phyloP scores from a whole-genome alignment of 2,888 invertebrate genomes.

The Cataglyphis altisquamis region DNA sequence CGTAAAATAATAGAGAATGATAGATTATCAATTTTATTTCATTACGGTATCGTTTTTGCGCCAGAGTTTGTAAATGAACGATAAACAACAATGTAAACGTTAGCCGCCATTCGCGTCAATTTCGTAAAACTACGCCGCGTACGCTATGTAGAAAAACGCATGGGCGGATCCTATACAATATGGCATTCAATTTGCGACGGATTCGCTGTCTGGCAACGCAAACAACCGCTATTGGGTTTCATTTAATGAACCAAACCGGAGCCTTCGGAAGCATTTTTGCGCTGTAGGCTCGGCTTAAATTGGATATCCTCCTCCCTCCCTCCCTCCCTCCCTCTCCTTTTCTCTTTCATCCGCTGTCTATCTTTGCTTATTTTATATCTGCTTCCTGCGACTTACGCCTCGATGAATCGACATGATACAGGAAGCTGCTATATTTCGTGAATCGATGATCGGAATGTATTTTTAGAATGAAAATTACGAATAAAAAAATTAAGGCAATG shows the following conservation, averaged over 20 bases:
- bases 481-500: background rate
- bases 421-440: slow-evolving; percentile 27
- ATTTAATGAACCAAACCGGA: slow-evolving; percentile 82
- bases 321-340: slow-evolving; percentile 10
- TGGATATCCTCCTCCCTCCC: slow-evolving; percentile 72
- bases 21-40: slow-evolving; percentile 20
- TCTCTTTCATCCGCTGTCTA: slow-evolving; percentile 42
- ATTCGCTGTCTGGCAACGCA: slow-evolving; percentile 82
- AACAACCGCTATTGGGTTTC: slow-evolving; percentile 84
- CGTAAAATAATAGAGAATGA: background rate
- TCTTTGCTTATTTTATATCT: slow-evolving; percentile 71
- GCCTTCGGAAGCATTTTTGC: slow-evolving; percentile 82
- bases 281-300: slow-evolving; percentile 82
- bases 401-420: slow-evolving; percentile 57
- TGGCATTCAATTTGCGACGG: slow-evolving; percentile 82
- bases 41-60: slow-evolving; percentile 20
- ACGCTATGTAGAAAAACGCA: slow-evolving; percentile 53
- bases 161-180: slow-evolving; percentile 81
- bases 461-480: slow-evolving; percentile 12
- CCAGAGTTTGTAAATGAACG: slow-evolving; percentile 60
- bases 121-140: slow-evolving; percentile 74
- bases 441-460: background rate
- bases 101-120: slow-evolving; percentile 82
- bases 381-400: slow-evolving; percentile 75
- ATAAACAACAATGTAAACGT: slow-evolving; percentile 77